These are phyloP conservation scores for Lithophane ornitopus DNA, from an alignment of 2,888 invertebrate species.

Conservation along the genomic window DNA sequence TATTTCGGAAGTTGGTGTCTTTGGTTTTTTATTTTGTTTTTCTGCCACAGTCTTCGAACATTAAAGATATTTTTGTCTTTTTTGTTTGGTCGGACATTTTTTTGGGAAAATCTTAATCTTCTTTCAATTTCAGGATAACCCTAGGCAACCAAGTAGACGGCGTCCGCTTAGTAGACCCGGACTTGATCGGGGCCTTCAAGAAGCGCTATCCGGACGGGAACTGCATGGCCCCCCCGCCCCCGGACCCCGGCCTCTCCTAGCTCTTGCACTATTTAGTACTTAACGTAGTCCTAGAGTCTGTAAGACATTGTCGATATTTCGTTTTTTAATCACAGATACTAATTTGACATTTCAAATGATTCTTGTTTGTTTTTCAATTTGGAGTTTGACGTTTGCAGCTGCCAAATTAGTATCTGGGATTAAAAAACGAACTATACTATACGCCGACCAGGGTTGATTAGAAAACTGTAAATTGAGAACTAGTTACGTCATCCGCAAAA, in stretches of 20 bases:
- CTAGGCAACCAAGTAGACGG: constrained; percentile 99
- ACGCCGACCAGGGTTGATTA: neutral
- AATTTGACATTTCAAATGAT: no score
- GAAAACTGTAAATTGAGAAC: neutral
- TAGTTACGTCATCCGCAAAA: neutral
- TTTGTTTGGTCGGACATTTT: neutral
- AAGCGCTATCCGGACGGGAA: constrained; percentile 98
- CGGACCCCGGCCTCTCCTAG: constrained; percentile 81
- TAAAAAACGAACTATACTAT: neutral
- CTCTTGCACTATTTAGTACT: constrained; percentile 13
- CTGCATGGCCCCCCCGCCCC: constrained; percentile 94
- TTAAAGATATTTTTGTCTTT: neutral
- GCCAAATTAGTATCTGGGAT: no score
- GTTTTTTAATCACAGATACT: no score
- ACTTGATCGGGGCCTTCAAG: constrained; percentile 96
- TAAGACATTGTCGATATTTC: neutral
- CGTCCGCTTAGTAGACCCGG: constrained; percentile 97
- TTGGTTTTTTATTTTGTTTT: neutral
- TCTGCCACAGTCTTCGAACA: neutral
- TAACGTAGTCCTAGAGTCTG: constrained; percentile 6
- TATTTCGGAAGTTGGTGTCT: neutral
- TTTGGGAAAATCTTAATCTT: neutral
- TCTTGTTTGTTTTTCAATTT: no score
- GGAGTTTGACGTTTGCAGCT: no score
- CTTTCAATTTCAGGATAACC: constrained; percentile 92